Base-by-base conservation (phyloP, 1,140 invertebrate genomes). In the Rhagoletis zephyria region DNA sequence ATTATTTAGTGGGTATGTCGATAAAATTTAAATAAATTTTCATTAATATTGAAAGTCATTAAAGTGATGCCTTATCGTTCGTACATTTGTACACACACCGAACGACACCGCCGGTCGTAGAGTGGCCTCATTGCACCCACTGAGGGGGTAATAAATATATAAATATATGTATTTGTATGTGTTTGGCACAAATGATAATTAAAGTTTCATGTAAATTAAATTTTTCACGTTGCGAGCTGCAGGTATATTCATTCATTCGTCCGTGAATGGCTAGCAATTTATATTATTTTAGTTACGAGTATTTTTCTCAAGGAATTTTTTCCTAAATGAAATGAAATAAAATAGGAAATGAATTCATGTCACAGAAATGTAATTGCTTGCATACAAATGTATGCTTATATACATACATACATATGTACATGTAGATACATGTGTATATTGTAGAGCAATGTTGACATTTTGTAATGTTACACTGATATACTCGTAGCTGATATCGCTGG, bases 181-280 rank as follows among this genome's bases (percentile, higher is more conserved):
- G 67, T 74, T 74, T 74, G 67, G 67, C 42, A 48, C 42, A 74
- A 74, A 74, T 74, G 67, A 74, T 74, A 74, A 74, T 74, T 48
- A 74, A 74, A 74, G 67, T 74, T 74, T 74, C 67, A 74, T 74
- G 67, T 74, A 74, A 74, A 74, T 74, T 74, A 74, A 74, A 74
- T 5, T 74, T 74, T 74, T 45, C 67, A 74, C 67, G 67, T 74
- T 48, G 67, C 67, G 67, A 74, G 67, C 67, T 14, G 40, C 12
- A 45, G 1, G 40, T 42, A 65, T 40, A 30, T 30, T 7, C 30
- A 30, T 30, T 7, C 30, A 45, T 4, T 0, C 40, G 40, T 56
- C 51, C 1, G 67, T 48, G 30, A 48, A 4, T n/a, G 16, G 16
- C 40, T 48, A 74, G 40, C 42, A 30, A 30, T 30, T 30, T 30